Base-by-base conservation (phyloP, 2,113 vertebrate genomes). In the Hemiscyllium ocellatum region DNA sequence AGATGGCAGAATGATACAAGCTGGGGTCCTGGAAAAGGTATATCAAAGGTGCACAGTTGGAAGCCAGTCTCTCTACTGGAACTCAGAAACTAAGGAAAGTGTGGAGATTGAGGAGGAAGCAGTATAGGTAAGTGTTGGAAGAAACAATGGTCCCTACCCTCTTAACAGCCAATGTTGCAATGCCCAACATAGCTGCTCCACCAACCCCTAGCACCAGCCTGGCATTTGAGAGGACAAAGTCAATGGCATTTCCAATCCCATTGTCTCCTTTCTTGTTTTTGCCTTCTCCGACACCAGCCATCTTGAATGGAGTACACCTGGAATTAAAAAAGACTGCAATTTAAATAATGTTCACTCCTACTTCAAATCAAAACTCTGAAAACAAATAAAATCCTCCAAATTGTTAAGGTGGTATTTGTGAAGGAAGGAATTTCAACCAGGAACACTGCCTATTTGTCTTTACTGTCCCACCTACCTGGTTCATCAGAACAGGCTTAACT, bases 191-290 rank as follows among this genome's bases (percentile, higher is more conserved):
- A 56, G 99, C 99, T 0, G 99, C 99, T 93, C 99, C 99, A 0
- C 99, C 99, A 95, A 99, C 99, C 0, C 99, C 99, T 96, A 99
- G 98, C 97, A 99, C 99, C 50, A 99, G 98, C 96, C 99, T 98
- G 72, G 99, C 99, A 1, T 99, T 99, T 96, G 99, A 99, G 78
- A 99, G 98, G 96, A 99, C 98, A 7, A 99, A 99, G 96, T 99
- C 98, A 3, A 99, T 98, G 96, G 99, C 99, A 0, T 98, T 98
- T 95, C 99, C 98, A 0, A 99, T 98, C 87, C 99, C 99, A 12
- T 99, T 99, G 97, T 99, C 99, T 42, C 99, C 99, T 95, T 99
- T 99, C 96, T 98, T 99, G 52, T 98, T 98, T 96, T 97, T 99
- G 70, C 98, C 98, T 97, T 98, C 98, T 89, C 99, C 98, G 65